Conservation (phyloP, 2,113 vertebrate species). For the Tympanuchus pallidicinctus region DNA sequence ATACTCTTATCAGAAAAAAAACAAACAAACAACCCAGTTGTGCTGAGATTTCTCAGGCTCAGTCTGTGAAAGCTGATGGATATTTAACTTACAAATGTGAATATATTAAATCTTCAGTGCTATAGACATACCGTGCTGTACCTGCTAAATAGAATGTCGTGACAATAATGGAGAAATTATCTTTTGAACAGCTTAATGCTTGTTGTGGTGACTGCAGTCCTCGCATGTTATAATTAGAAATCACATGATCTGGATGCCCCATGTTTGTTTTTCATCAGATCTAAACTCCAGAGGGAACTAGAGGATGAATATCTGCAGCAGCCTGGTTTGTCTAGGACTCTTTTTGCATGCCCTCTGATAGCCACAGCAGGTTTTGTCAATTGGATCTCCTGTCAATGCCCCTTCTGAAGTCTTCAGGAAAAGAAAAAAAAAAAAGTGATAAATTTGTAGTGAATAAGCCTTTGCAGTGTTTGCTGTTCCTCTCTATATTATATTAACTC, state of each 20-base stretch:
- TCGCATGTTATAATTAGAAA: not conserved
- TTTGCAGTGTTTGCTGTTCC: not conserved
- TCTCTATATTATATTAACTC: not conserved
- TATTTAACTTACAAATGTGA: not conserved
- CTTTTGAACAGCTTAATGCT: not conserved
- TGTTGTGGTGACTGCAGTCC: not conserved
- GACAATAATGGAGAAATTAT: not conserved
- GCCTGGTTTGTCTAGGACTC: not conserved
- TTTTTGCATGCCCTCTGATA: not conserved
- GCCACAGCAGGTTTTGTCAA: not conserved
- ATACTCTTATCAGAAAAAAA: not conserved
- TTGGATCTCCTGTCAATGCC: not conserved
- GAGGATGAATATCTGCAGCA: not conserved
- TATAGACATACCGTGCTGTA: fast-evolving
- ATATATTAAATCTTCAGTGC: not conserved
- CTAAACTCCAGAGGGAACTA: not conserved
- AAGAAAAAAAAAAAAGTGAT: not conserved
- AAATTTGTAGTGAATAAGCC: not conserved
- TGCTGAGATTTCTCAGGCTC: not conserved
- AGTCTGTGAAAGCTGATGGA: not conserved
- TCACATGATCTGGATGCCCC: not conserved
- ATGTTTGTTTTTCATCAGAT: not conserved
- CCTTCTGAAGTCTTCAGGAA: not conserved
- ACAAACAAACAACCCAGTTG: not conserved
- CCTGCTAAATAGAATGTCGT: not conserved